phyloP scores from a whole-genome alignment of 2,888 invertebrate species.

The Leucophora obtusa region DNA sequence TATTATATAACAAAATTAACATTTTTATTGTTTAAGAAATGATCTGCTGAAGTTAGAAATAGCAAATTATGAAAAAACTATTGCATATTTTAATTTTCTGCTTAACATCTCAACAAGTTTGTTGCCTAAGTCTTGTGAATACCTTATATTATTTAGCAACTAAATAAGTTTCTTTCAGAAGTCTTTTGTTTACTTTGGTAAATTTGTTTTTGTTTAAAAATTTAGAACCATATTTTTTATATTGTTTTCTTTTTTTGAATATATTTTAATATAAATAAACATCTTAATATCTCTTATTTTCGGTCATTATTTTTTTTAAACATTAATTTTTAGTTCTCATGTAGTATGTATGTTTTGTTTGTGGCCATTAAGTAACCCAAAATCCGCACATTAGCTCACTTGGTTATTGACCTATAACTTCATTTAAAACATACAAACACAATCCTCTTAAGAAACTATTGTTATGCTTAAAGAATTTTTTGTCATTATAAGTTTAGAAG shows the following conservation, averaged over 20 bases:
- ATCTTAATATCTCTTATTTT: conserved; percentile 5
- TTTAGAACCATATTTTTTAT: background rate
- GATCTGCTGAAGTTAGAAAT: background rate
- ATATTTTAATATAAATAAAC: background rate
- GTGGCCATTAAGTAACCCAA: conserved; percentile 16
- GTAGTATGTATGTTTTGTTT: background rate
- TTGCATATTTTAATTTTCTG: background rate
- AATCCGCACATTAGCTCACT: conserved; percentile 5
- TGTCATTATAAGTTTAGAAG: background rate
- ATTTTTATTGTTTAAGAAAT: background rate
- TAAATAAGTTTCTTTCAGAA: background rate
- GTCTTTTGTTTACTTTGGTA: background rate
- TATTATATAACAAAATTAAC: conserved; percentile 5
- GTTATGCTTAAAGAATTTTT: background rate
- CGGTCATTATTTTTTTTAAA: background rate
- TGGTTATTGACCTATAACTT: conserved; percentile 52
- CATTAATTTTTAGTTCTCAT: conserved; percentile 10
- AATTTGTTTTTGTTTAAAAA: background rate
- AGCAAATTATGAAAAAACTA: background rate
- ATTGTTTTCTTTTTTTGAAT: background rate
- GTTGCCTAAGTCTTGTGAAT: conserved; percentile 43
- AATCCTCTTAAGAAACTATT: background rate
- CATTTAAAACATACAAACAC: background rate
- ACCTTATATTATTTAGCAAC: background rate
- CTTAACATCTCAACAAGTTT: background rate